These are phyloP conservation scores for Polydrusus cervinus DNA, from an alignment of 2,888 invertebrate genomes.

Conservation along the genomic window DNA sequence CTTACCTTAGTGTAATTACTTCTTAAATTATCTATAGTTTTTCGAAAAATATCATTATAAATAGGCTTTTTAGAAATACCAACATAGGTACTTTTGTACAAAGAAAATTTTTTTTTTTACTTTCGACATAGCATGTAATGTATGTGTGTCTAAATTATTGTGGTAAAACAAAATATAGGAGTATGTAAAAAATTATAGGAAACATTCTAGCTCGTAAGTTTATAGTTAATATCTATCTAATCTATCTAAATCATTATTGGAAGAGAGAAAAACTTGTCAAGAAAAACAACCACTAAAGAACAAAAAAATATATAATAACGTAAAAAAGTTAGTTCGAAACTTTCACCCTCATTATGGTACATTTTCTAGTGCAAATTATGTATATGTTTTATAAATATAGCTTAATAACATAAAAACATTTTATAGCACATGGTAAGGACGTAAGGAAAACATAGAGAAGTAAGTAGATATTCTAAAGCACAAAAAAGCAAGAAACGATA, in stretches of 20 bases:
- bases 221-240: not conserved
- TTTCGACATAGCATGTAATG: too few species aligned
- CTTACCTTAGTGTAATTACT: too few species aligned
- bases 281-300: not conserved
- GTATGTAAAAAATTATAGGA: not conserved
- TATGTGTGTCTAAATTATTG: not conserved
- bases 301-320: too few species aligned
- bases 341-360: not conserved
- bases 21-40: too few species aligned
- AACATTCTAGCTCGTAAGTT: conserved; percentile 1
- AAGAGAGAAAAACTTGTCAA: not conserved
- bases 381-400: not conserved
- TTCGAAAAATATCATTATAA: too few species aligned
- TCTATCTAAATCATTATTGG: not conserved
- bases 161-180: not conserved
- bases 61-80: too few species aligned
- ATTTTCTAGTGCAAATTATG: conserved; percentile 7
- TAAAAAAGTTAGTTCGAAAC: not conserved
- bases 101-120: too few species aligned
- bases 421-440: conserved; percentile 26
- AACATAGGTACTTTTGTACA: too few species aligned
- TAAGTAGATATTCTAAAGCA: conserved; percentile 60
- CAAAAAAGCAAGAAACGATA: conserved; percentile 58
- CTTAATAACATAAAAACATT: not conserved
- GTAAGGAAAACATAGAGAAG: conserved; percentile 1